phyloP scores from a whole-genome alignment of 2,797 vertebrate genomes.

The Sebastiscus albofasciatus region DNA sequence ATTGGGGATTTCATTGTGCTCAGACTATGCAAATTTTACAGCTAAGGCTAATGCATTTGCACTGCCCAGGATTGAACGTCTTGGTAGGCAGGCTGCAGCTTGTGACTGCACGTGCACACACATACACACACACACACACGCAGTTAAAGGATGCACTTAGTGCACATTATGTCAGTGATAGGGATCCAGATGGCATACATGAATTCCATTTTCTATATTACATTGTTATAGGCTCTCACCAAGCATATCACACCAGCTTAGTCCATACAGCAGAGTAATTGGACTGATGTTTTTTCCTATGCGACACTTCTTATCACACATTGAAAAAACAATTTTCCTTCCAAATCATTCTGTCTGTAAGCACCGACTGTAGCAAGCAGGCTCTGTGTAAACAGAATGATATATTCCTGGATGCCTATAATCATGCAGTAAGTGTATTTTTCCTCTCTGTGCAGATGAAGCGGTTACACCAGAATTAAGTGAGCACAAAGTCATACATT shows the following conservation, averaged over 20 bases:
- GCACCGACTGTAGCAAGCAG: constrained; percentile 26
- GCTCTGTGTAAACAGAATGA: constrained; percentile 39
- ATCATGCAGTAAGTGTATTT: constrained; percentile 43
- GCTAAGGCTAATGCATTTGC: constrained; percentile 70
- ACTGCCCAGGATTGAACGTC: constrained; percentile 55
- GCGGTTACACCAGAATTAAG: constrained; percentile 25
- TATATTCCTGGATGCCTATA: constrained; percentile 49
- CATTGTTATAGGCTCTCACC: constrained; percentile 15
- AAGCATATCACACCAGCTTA: constrained; percentile 18
- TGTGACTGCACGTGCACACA: neutral
- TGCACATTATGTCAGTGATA: constrained; percentile 28
- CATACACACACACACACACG: neutral
- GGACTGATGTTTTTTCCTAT: constrained; percentile 42
- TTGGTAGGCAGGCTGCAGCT: constrained; percentile 47
- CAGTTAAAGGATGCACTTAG: constrained; percentile 25
- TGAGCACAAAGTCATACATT: constrained; percentile 32
- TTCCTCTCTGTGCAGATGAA: constrained; percentile 32
- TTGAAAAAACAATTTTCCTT: constrained; percentile 46
- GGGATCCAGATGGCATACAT: constrained; percentile 42
- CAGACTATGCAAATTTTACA: constrained; percentile 76
- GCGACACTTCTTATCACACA: constrained; percentile 41
- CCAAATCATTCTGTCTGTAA: constrained; percentile 49
- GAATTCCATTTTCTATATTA: constrained; percentile 17
- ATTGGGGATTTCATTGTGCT: constrained; percentile 80
- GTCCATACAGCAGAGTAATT: constrained; percentile 38